phyloP scores from a whole-genome alignment of 2,113 vertebrate genomes.

The Ceuthmochares aereus region DNA sequence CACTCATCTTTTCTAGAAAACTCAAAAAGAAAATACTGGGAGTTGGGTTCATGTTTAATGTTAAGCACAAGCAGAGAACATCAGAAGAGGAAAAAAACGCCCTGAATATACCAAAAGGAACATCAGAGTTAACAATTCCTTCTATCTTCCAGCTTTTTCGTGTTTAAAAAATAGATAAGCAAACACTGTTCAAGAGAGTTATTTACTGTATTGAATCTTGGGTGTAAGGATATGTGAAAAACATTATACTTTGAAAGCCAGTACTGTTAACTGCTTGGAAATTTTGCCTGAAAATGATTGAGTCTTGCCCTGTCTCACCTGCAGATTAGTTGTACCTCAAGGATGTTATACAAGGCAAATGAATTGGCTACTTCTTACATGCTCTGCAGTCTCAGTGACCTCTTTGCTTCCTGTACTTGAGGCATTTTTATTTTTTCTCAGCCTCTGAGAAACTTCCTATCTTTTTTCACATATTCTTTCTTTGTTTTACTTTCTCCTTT shows the following conservation, averaged over 20 bases:
- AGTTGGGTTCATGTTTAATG: background rate
- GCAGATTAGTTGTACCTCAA: slow-evolving; percentile 32
- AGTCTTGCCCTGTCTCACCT: background rate
- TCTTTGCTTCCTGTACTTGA: background rate
- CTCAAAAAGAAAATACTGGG: background rate
- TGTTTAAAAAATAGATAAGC: background rate
- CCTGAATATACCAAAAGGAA: background rate
- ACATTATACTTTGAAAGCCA: background rate
- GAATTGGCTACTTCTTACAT: background rate
- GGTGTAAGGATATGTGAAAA: background rate
- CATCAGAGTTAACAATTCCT: background rate
- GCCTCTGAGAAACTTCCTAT: background rate
- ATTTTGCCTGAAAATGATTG: background rate
- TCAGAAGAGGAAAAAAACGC: background rate
- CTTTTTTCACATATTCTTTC: background rate
- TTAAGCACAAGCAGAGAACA: background rate
- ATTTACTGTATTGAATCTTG: background rate
- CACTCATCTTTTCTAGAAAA: background rate
- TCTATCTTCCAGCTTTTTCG: slow-evolving; percentile 1
- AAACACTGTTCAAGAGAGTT: background rate
- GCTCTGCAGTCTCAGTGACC: background rate
- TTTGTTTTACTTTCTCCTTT: background rate
- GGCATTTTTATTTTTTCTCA: background rate
- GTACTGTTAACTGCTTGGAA: background rate
- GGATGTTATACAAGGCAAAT: slow-evolving; percentile 7